Percentiles rank a stretch among this genome's conserved stretches.
Conservation (phyloP, 2,888 invertebrate species). For the Pilophorus perplexus region DNA sequence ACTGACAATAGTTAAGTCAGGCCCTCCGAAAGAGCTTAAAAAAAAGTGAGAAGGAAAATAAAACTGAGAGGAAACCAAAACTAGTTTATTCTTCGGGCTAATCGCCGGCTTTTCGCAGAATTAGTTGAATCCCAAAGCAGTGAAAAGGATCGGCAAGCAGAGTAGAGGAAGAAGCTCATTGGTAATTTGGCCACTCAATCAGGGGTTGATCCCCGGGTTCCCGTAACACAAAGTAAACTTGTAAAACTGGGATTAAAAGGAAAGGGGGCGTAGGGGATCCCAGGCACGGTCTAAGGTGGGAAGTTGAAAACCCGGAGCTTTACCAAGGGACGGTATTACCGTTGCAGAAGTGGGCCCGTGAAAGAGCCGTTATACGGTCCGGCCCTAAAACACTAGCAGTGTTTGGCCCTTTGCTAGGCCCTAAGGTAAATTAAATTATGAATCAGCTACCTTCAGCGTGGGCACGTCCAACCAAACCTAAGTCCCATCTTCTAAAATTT, state of each 20-base stretch:
- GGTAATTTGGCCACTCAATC: conserved; percentile 42
- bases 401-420: no score
- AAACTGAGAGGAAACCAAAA: not conserved
- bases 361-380: no score
- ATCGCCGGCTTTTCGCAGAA: conserved; percentile 15
- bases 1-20: not conserved
- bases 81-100: conserved; percentile 29
- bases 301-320: conserved; percentile 5
- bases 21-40: not conserved
- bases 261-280: not conserved
- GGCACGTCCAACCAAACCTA: no score
- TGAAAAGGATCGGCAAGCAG: no score
- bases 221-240: conserved; percentile 41
- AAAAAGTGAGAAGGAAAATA: not conserved
- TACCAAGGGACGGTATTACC: not conserved
- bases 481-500: no score
- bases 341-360: not conserved
- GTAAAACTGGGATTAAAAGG: conserved; percentile 40
- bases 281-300: conserved; percentile 16
- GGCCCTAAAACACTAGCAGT: no score
- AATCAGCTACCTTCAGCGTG: no score
- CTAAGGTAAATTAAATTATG: no score
- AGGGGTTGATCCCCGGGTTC: conserved; percentile 26
- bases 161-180: conserved; percentile 38
- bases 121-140: conserved; percentile 28